Conservation (phyloP, 2,797 vertebrate species). For the Anolis apletophallus region DNA sequence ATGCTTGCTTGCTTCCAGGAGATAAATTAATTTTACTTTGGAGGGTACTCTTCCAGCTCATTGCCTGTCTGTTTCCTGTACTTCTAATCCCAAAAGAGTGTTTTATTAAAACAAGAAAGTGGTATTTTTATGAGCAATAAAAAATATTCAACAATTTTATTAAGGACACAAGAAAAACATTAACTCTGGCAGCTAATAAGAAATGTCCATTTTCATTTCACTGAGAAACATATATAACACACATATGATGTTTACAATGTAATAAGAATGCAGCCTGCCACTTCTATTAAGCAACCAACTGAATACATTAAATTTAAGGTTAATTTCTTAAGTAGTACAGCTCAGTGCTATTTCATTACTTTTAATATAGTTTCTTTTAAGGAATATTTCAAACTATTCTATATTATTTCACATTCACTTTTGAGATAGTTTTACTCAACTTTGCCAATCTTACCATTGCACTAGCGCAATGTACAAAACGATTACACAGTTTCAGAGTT, state of each 20-base stretch:
- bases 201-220: conserved; percentile 30
- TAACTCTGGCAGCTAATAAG: conserved; percentile 33
- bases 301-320: conserved; percentile 30
- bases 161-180: conserved; percentile 47
- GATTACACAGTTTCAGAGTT: no score
- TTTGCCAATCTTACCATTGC: no score
- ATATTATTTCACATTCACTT: no score
- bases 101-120: conserved; percentile 48
- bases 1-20: conserved; percentile 21
- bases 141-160: conserved; percentile 58
- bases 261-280: conserved; percentile 51
- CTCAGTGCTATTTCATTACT: background rate
- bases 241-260: conserved; percentile 51
- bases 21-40: conserved; percentile 45
- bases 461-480: no score
- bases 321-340: background rate
- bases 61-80: conserved; percentile 48
- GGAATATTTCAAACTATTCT: background rate
- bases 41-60: conserved; percentile 8
- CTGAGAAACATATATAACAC: conserved; percentile 18
- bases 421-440: no score
- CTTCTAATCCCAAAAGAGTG: conserved; percentile 40
- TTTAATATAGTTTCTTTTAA: background rate
- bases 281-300: conserved; percentile 43
- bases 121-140: conserved; percentile 34